These are phyloP conservation scores for Gymnarchus niloticus DNA, from an alignment of 2,113 vertebrate genomes.

Conservation along the genomic window DNA sequence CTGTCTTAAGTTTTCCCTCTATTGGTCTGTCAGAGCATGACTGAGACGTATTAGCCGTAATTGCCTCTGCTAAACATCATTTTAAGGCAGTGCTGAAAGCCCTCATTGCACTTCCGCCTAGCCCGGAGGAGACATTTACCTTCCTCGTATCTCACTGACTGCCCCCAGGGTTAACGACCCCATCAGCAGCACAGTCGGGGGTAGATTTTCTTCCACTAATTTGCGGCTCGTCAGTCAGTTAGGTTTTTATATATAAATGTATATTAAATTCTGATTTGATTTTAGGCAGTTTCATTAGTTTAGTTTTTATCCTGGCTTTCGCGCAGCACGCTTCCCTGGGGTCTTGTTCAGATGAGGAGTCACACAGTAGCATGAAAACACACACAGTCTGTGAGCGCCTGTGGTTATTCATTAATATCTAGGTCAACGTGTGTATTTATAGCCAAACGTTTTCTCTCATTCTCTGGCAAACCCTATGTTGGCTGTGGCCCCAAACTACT, in stretches of 20 bases:
- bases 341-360: not conserved
- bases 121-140: not conserved
- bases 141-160: not conserved
- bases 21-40: not conserved
- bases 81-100: not conserved
- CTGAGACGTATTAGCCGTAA: not conserved
- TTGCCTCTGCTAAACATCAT: not conserved
- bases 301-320: not conserved
- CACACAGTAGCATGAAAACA: too few relatives aligned
- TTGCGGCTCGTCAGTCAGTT: not conserved
- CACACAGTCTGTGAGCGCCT: not conserved
- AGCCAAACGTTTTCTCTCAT: not conserved
- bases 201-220: not conserved
- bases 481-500: not conserved
- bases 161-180: too few relatives aligned
- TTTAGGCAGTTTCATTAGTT: not conserved
- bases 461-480: not conserved
- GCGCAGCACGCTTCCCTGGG: not conserved
- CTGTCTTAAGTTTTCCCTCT: not conserved
- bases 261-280: not conserved
- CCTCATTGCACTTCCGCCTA: too few relatives aligned
- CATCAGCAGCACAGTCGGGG: too few relatives aligned
- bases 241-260: too few relatives aligned
- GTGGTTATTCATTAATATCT: not conserved
- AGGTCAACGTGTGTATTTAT: not conserved